Base-by-base conservation (phyloP, 2,888 invertebrate genomes). In the Vannuccia rotundouncinata region DNA sequence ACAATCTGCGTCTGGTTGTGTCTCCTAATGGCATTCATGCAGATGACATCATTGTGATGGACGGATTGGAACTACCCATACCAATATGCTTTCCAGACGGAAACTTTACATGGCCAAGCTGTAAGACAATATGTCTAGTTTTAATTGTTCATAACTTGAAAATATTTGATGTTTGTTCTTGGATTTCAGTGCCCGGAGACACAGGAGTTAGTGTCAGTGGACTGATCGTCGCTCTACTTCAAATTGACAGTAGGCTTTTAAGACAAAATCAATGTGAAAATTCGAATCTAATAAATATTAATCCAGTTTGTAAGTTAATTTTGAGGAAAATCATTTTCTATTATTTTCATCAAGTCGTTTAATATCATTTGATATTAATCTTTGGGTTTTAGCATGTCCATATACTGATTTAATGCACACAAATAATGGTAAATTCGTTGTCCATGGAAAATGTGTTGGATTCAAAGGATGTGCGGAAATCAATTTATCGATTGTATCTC, bases 191-290 rank as follows among this genome's bases (percentile, higher is more conserved):
- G 13, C 66, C 66, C 5, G 66, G 66, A 5, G 22, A 66, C 25
- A 5, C 17, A 5, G 22, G 25, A 13, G 66, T 66, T 22, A 27
- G 66, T 2, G 66, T 66, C 66, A 66, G 66, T 66, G 66, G 66
- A 66, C 22, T 66, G 10, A 66, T 66, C 25, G 66, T 66, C 2
- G 66, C 66, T 66, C 66, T 66, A 5, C 66, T 66, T 66, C 66
- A 66, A 66, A 66, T 66, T 66, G 66, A 66, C 66, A 22, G 22
- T 5, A 66, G 25, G 5, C 66, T 66, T 22, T 22, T 66, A 22
- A 66, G 66, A 66, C 66, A 27, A 2, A 27, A 66, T 22, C 66
- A 66, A 27, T 66, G 66, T 22, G 13, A 17, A 13, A 2, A 66
- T 5, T 22, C 2, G 5, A 27, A 66, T 66, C 13, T 66, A n/a